A percentile compares a stretch with the other conserved stretches of the same genome.
phyloP scores from a whole-genome alignment of 53 echinoderm and acorn worm species.

The Temnopleurus reevesii region DNA sequence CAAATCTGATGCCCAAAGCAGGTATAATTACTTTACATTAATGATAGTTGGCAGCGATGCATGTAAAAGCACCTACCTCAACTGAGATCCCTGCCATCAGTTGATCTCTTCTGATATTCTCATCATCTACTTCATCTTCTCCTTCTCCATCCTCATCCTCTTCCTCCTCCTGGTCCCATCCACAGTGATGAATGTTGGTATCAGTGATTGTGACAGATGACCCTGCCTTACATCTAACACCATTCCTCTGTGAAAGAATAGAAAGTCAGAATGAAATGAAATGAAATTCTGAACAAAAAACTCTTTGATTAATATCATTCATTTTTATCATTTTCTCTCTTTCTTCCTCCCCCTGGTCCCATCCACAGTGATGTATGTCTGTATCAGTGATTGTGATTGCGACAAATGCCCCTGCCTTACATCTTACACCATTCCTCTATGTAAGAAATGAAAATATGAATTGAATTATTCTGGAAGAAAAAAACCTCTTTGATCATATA shows the following conservation, averaged over 20 bases:
- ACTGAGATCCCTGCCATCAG: conserved; percentile 3
- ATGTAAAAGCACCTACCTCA: conserved; percentile 20
- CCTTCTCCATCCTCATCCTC: not conserved
- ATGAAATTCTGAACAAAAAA: not conserved
- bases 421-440: conserved; percentile 48
- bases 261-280: not conserved
- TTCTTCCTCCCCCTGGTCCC: not conserved
- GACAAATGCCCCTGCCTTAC: conserved; percentile 41
- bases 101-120: not conserved
- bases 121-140: conserved; percentile 11
- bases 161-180: not conserved
- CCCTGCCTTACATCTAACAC: conserved; percentile 51
- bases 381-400: not conserved
- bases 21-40: no score
- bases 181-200: conserved; percentile 51
- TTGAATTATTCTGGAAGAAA: no score
- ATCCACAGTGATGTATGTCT: conserved; percentile 55
- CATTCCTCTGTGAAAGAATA: conserved; percentile 12
- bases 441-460: no score
- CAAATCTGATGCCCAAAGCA: no score
- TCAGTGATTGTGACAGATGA: conserved; percentile 17
- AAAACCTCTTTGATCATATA: no score
- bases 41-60: no score
- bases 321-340: not conserved
- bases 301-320: not conserved